These are phyloP conservation scores for Mohoua ochrocephala DNA, from an alignment of 2,113 vertebrate genomes.

Conservation along the genomic window DNA sequence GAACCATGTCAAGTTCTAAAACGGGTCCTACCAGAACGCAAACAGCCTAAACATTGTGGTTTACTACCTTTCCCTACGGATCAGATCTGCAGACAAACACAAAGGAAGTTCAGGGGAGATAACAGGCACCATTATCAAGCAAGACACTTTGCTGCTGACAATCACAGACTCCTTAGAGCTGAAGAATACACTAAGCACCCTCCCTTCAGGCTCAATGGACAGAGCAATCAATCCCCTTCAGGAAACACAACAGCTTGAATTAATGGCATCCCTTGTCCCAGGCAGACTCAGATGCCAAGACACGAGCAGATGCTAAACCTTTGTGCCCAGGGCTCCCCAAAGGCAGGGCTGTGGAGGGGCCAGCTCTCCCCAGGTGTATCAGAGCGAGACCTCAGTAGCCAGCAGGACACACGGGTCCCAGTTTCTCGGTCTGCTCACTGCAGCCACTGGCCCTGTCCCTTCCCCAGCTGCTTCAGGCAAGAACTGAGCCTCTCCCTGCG, in stretches of 20 bases:
- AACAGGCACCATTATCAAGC: neutral
- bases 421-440: fast-evolving
- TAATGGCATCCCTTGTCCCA: neutral
- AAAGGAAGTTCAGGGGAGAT: neutral
- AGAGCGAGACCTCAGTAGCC: neutral
- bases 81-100: neutral
- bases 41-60: neutral
- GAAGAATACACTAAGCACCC: neutral
- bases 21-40: neutral
- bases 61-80: neutral
- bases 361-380: neutral
- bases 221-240: neutral
- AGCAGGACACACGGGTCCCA: neutral
- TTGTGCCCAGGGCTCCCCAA: neutral
- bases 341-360: neutral
- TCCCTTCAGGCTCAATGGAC: neutral
- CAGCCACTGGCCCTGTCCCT: neutral
- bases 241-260: neutral
- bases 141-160: neutral
- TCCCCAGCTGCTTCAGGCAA: neutral
- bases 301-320: neutral
- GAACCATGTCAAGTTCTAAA: neutral
- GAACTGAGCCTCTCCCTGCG: neutral
- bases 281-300: neutral
- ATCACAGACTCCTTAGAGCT: neutral